These are phyloP conservation scores for Troides oblongomaculatus DNA, from an alignment of 2,888 invertebrate species.

Conservation along the genomic window DNA sequence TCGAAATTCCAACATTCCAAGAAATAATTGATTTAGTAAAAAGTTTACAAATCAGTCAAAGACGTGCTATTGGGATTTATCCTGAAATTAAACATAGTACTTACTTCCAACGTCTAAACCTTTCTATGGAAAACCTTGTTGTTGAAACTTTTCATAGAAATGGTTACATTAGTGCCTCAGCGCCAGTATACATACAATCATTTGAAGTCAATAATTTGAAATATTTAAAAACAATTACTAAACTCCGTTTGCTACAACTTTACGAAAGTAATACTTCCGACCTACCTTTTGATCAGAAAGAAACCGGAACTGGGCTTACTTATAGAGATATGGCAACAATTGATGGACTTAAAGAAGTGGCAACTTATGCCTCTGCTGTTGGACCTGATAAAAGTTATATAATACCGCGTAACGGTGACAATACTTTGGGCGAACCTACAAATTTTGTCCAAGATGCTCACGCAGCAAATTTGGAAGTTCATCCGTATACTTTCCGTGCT, in stretches of 20 bases:
- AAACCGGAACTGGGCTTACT: conserved; percentile 51
- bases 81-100: conserved; percentile 69
- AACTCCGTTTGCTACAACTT: conserved; percentile 59
- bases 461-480: conserved; percentile 59
- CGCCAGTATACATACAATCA: conserved; percentile 68
- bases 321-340: conserved; percentile 64
- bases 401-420: conserved; percentile 57
- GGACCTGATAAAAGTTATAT: conserved; percentile 68
- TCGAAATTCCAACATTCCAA: conserved; percentile 60
- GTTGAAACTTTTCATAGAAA: conserved; percentile 58
- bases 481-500: conserved; percentile 70
- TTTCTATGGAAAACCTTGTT: conserved; percentile 58
- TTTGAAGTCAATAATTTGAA: conserved; percentile 69
- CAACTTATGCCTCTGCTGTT: conserved; percentile 64
- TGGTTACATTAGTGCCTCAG: conserved; percentile 50
- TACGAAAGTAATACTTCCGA: conserved; percentile 44
- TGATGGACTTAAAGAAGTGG: conserved; percentile 59
- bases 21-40: conserved; percentile 68
- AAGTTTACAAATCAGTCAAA: conserved; percentile 57
- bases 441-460: conserved; percentile 64
- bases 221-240: conserved; percentile 57
- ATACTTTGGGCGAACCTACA: conserved; percentile 53
- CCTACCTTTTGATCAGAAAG: conserved; percentile 58
- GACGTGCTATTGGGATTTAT: conserved; percentile 61
- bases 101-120: conserved; percentile 55